These are phyloP conservation scores for Blastobasis lacticolella DNA, from an alignment of 2,888 invertebrate species.

Conservation along the genomic window DNA sequence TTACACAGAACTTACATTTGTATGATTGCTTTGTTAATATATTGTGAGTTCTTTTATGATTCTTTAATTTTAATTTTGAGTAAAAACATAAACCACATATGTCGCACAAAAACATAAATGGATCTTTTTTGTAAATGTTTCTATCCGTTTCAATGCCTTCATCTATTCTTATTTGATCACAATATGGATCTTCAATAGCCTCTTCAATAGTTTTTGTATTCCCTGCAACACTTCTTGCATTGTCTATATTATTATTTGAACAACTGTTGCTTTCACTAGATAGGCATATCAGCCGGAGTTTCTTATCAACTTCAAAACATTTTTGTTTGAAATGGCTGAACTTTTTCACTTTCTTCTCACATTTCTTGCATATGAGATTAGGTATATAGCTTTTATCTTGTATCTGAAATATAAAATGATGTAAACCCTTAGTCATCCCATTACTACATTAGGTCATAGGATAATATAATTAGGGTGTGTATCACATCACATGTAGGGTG, in stretches of 20 bases:
- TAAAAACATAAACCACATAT: constrained; percentile 25
- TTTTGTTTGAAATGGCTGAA: constrained; percentile 31
- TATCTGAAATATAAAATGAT: constrained; percentile 14
- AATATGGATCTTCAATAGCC: no score
- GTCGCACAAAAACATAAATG: no score
- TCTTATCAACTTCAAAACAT: constrained; percentile 19
- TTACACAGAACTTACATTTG: constrained; percentile 42
- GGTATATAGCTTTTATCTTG: no score
- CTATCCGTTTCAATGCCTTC: constrained; percentile 4
- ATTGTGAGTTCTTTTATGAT: constrained; percentile 43
- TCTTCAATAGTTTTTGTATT: no score
- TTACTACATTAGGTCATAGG: no score
- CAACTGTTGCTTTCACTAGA: no score
- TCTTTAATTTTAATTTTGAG: constrained; percentile 20
- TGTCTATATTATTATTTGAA: no score
- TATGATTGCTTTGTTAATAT: constrained; percentile 31
- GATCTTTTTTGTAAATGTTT: background rate
- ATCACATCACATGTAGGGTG: no score
- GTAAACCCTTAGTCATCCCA: no score
- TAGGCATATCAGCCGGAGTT: background rate
- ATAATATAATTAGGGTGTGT: no score
- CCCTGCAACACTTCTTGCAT: no score
- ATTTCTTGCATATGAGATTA: constrained; percentile 20
- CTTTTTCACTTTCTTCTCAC: constrained; percentile 23
- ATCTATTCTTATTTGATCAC: background rate